phyloP scores from a whole-genome alignment of 2,113 vertebrate species.

The Cettia cetti region DNA sequence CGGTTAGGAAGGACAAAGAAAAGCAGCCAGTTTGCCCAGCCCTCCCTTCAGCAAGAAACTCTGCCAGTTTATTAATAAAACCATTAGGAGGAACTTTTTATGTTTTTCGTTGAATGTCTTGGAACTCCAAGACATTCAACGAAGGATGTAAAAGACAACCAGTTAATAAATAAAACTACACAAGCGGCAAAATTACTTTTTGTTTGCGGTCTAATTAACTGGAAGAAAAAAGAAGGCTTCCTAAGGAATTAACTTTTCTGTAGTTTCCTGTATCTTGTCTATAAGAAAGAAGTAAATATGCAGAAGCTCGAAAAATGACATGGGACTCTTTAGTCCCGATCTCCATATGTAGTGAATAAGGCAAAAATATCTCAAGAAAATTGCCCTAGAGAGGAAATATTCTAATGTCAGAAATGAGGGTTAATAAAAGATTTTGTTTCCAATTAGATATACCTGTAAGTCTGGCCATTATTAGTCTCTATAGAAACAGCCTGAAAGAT shows the following conservation, averaged over 20 bases:
- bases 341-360: neutral
- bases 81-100: neutral
- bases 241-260: conserved; percentile 1
- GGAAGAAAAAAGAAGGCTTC: neutral
- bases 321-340: neutral
- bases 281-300: conserved; percentile 11
- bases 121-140: neutral
- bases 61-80: neutral
- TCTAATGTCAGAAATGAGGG: neutral
- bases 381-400: neutral
- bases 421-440: conserved; percentile 47
- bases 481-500: conserved; percentile 63
- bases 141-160: neutral
- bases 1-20: neutral
- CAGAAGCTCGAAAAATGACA: neutral
- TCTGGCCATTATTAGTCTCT: conserved; percentile 52
- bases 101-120: neutral
- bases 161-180: neutral
- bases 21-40: neutral
- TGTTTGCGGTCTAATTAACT: neutral
- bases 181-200: neutral
- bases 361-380: conserved; percentile 35
- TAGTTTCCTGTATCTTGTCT: neutral
- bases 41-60: neutral
- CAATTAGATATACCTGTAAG: conserved; percentile 45